Base-by-base conservation (phyloP, 37 sponge, comb jelly and placozoan genomes). In the Geodia barretti region DNA sequence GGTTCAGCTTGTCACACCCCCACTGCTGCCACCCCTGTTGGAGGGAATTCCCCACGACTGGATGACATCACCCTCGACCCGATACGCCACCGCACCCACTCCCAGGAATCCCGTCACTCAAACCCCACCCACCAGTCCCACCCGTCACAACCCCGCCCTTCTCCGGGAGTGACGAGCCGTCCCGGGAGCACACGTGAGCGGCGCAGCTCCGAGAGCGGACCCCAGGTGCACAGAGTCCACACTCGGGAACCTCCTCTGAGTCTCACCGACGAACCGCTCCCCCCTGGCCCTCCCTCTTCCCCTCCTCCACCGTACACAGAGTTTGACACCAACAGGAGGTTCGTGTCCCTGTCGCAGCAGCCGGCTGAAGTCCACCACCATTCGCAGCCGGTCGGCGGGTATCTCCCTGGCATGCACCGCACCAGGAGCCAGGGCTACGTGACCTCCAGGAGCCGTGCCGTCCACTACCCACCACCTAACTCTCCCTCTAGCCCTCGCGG, bases 301-400 rank as follows among this genome's bases (percentile, higher is more conserved):
- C 82, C 82, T 1, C 82, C 82, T n/a, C 82, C 82, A 21, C 82
- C 82, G 1, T 81, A 81, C 42, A 73, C 47, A 4, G 72, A 81
- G 36, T 40, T 38, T n/a, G 82, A 81, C 54, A 47, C 54, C 7
- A 47, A 47, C 14, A 7, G 54, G 7, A 7, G 54, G 11, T 47
- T 47, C 54, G 14, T 47, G 54, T 47, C 54, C 60, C 41, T 73
- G 25, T 73, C 82, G 4, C 82, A 81, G 63, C 82, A 81, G 0
- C 1, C 62, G 11, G 63, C 32, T 17, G 54, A 47, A 14, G 54
- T 47, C 14, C 54, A 7, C 54, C 54, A 17, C 54, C n/a, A n/a
- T n/a, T 47, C 54, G 24, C 28, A 21, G 1, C 39, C 72, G 4
- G 20, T 24, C 3, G 24, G 33, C 24, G 43, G 25, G 23, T 29